Base-by-base conservation (phyloP, 2,888 invertebrate genomes). In the Suillia variegata region DNA sequence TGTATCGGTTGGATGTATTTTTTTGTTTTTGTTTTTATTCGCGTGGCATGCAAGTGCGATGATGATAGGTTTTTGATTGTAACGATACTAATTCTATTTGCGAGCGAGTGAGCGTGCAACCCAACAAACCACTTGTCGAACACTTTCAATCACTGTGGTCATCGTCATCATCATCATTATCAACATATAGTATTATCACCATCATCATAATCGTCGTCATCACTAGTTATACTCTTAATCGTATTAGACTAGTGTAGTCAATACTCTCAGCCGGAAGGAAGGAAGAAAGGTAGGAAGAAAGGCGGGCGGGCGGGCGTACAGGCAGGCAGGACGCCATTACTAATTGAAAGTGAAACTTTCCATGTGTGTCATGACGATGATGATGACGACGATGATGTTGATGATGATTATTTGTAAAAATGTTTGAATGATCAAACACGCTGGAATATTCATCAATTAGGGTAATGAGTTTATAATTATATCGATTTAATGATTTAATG, bases 61-160 rank as follows among this genome's bases (percentile, higher is more conserved):
- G 74, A 74, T 73, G 74, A 74, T 73, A 70, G 71, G 66, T 68
- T 74, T 73, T 69, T 71, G 70, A 74, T 74, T 70, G 62, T 71
- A 73, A 73, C 70, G 71, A 67, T 70, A 68, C 70, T 24, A 63
- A 61, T 61, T 53, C 49, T 42, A 24, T 49, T 34, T 38, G 54
- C 51, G 51, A 49, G 34, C 6, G 17, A 55, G 21, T 52, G 34
- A 26, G 51, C 34, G 49, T 6, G 6, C 10, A 10, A 26, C 26
- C 26, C 20, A 58, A 6, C 13, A 47, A 20, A 22, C 42, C 10
- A 10, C 26, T 26, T 10, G 26, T 26, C 26, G 26, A 26, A 26
- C 10, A 26, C 10, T 26, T 26, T 26, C 26, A 26, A 26, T 26
- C 26, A 26, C 10, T 26, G 26, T 10, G 26, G 10, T 26, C 26